These are phyloP conservation scores for Drosophila bocki DNA, from an alignment of 1,140 invertebrate genomes.

Conservation along the genomic window DNA sequence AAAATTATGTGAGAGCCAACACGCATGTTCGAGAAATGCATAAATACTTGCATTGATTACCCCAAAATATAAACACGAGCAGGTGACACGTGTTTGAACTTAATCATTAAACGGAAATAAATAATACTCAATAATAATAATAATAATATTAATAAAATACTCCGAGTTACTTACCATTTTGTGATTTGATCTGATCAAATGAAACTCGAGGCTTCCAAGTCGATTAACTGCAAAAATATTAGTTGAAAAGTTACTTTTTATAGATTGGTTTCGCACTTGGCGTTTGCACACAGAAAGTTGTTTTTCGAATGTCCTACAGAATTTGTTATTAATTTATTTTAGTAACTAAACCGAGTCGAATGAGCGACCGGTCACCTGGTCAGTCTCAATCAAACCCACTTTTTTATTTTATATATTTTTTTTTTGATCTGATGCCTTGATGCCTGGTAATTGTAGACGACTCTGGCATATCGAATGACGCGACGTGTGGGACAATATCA, in stretches of 20 bases:
- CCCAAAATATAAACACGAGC: constrained; percentile 14
- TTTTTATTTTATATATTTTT: neutral
- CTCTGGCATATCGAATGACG: constrained; percentile 75
- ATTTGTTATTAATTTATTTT: constrained; percentile 25
- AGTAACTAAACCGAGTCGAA: neutral
- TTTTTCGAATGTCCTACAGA: constrained; percentile 37
- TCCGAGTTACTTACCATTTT: constrained; percentile 63
- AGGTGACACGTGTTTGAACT: constrained; percentile 29
- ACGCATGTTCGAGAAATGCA: constrained; percentile 22
- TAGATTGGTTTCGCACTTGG: constrained; percentile 19
- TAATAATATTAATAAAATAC: neutral
- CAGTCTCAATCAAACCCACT: constrained; percentile 31
- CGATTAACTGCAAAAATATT: constrained; percentile 65
- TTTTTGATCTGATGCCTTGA: constrained; percentile 18
- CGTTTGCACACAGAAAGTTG: constrained; percentile 46
- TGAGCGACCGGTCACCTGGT: constrained; percentile 14
- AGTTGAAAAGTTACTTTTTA: constrained; percentile 28
- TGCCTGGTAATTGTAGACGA: constrained; percentile 70
- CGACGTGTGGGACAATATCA: constrained; percentile 75
- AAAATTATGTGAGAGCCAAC: constrained; percentile 52
- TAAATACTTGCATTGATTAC: constrained; percentile 41
- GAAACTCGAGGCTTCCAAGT: constrained; percentile 62
- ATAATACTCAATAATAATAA: constrained; percentile 2
- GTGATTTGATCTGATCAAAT: constrained; percentile 50
- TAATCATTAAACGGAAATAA: constrained; percentile 20